Base-by-base conservation (phyloP, 2,888 invertebrate genomes). In the Rugalucina vietnamica region DNA sequence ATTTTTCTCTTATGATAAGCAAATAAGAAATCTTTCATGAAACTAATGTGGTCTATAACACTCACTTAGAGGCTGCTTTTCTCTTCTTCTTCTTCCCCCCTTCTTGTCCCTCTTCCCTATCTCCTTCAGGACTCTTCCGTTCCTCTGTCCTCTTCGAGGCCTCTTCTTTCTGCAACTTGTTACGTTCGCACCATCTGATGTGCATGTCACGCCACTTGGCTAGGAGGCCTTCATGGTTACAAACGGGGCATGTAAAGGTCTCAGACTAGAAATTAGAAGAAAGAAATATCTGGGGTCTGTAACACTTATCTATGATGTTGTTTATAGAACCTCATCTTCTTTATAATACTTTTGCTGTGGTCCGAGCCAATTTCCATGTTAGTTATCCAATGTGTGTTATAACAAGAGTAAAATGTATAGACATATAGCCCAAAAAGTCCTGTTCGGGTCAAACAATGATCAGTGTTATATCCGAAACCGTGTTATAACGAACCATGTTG, bases 211-310 rank as follows among this genome's bases (percentile, higher is more conserved):
- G 57, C 87, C 89, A 89, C 43, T 79, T 78, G 2, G 76, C n/a
- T 70, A 82, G 85, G 18, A 86, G 81, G 4, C 70, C 76, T 8
- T 43, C 32, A 21, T 74, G 72, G 5, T 50, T 37, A 77, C 90
- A 90, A 1, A 87, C 12, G 10, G 84, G 79, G 80, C 90, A 90
- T 1, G 71, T 76, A 57, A 79, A 90, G 2, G 60, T 82, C 60
- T 87, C 84, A 65, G 79, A 5, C 90, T 90, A 73, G 12, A 76
- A 75, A 36, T n/a, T 27, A 78, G 10, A n/a, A 60, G n/a, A 60
- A 8, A 27, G 32, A 18, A 24, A 43, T 21, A 79, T 29, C n/a
- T 8, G 60, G 60, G n/a, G 8, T 60, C 29, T 60, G 24, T n/a
- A n/a, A n/a, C n/a, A n/a, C n/a, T n/a, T n/a, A n/a, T n/a, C n/a